Base-by-base conservation (phyloP, 2,797 vertebrate genomes). In the Cichlasoma orientale region DNA sequence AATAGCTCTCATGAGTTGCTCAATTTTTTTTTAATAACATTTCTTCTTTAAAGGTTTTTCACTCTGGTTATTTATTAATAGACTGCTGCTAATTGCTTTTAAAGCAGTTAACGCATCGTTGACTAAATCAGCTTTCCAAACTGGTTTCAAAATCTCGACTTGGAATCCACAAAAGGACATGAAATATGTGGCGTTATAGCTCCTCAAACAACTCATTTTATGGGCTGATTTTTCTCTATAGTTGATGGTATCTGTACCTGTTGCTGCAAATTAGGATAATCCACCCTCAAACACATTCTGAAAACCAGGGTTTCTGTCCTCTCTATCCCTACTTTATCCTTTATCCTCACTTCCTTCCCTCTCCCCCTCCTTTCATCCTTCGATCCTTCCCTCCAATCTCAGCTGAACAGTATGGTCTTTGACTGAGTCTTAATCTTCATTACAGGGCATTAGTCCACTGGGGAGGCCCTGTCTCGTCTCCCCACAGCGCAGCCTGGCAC, bases 371-470 rank as follows among this genome's bases (percentile, higher is more conserved):
- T 83, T 82, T 79, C 78, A 80, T 78, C 71, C 86, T 75, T 89
- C 77, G 25, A 80, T 83, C 87, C 85, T 77, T 85, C 82, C 78
- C 68, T 89, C 78, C 88, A 44, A 82, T 80, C 87, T 88, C 73
- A 2, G 82, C 82, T 59, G 86, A 95, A 95, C 93, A 93, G 94
- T 93, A 92, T 93, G 94, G 95, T 92, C 96, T 96, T 96, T 97
- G 97, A 98, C 92, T 91, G 95, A 96, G 97, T 96, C 96, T 98
- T 98, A 98, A 99, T 99, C 98, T 98, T 97, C 96, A 98, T 98
- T 98, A 98, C 97, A 96, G 96, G 95, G 97, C 95, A 97, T 97
- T 97, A 96, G 95, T 96, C 96, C 94, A 93, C 96, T 92, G 80
- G 94, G 78, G 92, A 95, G 94, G 86, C 95, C 93, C 91, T 92